phyloP scores from a whole-genome alignment of 2,113 vertebrate genomes.

The Nothobranchius kuhntae region DNA sequence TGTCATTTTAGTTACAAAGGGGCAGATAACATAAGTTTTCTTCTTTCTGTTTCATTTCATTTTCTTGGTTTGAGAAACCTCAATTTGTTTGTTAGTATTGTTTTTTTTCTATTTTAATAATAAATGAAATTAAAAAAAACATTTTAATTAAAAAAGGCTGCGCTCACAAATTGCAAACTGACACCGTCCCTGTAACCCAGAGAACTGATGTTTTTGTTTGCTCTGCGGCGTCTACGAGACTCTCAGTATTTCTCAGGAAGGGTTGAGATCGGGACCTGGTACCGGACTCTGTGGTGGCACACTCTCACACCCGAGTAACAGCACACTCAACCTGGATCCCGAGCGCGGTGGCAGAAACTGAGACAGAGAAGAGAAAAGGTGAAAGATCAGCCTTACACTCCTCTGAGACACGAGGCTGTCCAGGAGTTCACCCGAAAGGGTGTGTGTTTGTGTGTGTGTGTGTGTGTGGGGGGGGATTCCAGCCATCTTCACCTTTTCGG shows the following conservation, averaged over 20 bases:
- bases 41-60: too few relatives aligned
- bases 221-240: constrained; percentile 55
- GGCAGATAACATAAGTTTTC: too few relatives aligned
- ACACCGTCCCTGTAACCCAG: constrained; percentile 16
- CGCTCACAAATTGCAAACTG: not conserved
- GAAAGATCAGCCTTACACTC: constrained; percentile 60
- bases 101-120: too few relatives aligned
- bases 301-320: constrained; percentile 68
- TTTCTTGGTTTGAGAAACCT: too few relatives aligned
- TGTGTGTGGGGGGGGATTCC: constrained; percentile 40
- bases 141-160: too few relatives aligned
- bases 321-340: constrained; percentile 46
- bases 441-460: constrained; percentile 32
- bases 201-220: constrained; percentile 41
- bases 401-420: constrained; percentile 59
- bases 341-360: constrained; percentile 26
- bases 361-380: constrained; percentile 55
- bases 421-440: not conserved
- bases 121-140: too few relatives aligned
- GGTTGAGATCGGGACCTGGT: constrained; percentile 46
- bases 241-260: constrained; percentile 69
- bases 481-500: constrained; percentile 23
- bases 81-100: too few relatives aligned
- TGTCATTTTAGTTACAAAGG: too few relatives aligned
- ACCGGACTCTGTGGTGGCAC: constrained; percentile 49